A percentile compares a stretch with the other conserved stretches of the same genome.
Conservation (phyloP, 2,113 vertebrate species). For the Willisornis vidua region DNA sequence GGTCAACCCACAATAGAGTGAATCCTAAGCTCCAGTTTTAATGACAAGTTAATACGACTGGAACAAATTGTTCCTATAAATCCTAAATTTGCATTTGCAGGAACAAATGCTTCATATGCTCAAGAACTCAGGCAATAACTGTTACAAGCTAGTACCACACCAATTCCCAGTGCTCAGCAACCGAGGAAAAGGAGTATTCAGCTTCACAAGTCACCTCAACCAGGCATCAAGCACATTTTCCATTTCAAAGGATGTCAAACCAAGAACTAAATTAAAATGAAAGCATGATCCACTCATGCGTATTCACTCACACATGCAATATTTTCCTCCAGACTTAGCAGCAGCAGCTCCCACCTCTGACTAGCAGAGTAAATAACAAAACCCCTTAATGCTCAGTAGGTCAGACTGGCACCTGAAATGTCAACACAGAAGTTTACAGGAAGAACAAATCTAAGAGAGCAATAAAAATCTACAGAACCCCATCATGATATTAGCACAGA, state of each 20-base stretch:
- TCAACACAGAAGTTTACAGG: not conserved
- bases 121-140: not conserved
- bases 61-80: not conserved
- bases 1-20: not conserved
- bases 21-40: not conserved
- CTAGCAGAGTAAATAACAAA: not conserved
- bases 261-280: not conserved
- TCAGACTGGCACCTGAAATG: not conserved
- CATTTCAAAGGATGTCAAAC: not conserved
- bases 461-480: not conserved
- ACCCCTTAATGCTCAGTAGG: not conserved
- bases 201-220: not conserved
- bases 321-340: not conserved
- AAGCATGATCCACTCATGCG: accelerated
- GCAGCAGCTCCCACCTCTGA: not conserved
- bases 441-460: not conserved
- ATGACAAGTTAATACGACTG: not conserved
- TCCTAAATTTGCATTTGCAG: not conserved
- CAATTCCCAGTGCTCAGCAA: not conserved
- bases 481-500: not conserved
- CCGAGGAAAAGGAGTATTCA: not conserved
- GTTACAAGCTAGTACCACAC: not conserved
- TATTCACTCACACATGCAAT: not conserved
- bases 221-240: not conserved
- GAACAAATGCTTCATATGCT: not conserved